Base-by-base conservation (phyloP, 1,140 invertebrate species). In the Apis florea region DNA sequence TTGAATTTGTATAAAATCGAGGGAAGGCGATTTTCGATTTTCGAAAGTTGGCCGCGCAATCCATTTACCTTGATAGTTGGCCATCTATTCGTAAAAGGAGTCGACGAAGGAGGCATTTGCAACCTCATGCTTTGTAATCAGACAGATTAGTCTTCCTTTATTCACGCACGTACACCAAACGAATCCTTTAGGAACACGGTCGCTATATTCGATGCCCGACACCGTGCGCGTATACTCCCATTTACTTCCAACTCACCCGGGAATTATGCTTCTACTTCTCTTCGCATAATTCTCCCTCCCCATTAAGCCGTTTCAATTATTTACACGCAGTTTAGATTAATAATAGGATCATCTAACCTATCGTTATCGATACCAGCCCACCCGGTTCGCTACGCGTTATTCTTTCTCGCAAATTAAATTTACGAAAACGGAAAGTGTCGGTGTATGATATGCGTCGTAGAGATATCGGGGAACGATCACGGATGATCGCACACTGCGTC, bases 231-330 rank as follows among this genome's bases (percentile, higher is more conserved):
- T 69, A 24, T 58, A 71, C 78, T 40, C 31, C 79, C 82, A 79
- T 80, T 83, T 89, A 86, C 89, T 89, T 88, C 67, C 80, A 83
- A 91, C 84, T 90, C 90, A 89, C 90, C 83, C 83, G 90, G 90
- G 90, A 83, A 90, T 91, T 88, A 87, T 79, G 88, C 83, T 81
- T 85, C 76, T 82, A 71, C 85, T 80, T 85, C 86, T 90, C 89
- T 86, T 88, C 76, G 77, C 85, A 79, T 90, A 89, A 90, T 90
- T 90, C 90, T 90, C 90, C 84, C 90, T 89, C 85, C 85, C 90
- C 90, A 90, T 91, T 90, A 91, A 91, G 89, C 89, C 88, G 68
- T 84, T 79, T 91, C 81, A 90, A 91, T 91, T 88, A 91, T 91
- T 91, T 79, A 91, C 77, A 85, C 78, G 77, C 84, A 90, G 90